Evolutionary conservation across 2,888 invertebrate genomes (phyloP), one percentile per base, ranked within the genome.

Genomic region (Oxycera nigricornis): DNA sequence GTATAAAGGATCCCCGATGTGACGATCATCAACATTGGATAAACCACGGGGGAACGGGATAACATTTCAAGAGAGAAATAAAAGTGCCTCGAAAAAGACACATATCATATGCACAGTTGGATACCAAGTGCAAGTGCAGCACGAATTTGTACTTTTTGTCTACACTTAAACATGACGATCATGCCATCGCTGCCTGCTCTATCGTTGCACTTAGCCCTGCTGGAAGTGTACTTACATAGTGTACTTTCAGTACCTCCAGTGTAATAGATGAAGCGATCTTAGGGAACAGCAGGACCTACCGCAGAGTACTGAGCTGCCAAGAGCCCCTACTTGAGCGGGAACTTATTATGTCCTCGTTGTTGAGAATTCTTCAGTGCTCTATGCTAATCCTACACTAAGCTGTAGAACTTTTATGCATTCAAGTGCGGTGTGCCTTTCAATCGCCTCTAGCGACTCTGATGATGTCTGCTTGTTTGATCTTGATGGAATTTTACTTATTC

Each of bases 51-150:
- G 30, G 22, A 59, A 59, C 30, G 7, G 9, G 28, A 59, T 22
- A 30, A 22, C 14, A 28, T 55, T 55, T 22, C 55, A 55, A 24
- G 55, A 59, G n/a, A 59, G 14, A 50, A n/a, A 4, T 17, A 26
- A 30, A 59, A 30, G 9, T 59, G 30, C 28, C 30, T 28, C 28
- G 6, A 22, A 59, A 30, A 30, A 59, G 59, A 59, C 59, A 59
- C 59, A 59, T 55, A 55, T 59, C 28, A 59, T 28, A 59, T 14
- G 59, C 59, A n/a, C 59, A 28, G 59, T 30, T 28, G 59, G 59
- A 59, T 28, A n/a, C 59, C 59, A 59, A 59, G 30, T 59, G 59
- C 59, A 59, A 59, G 59, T 59, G 59, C 59, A 59, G 24, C 30
- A 59, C 59, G 59, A 59, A 59, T 59, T 26, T 59, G 59, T 59